These are phyloP conservation scores for Campopleginae sp. DNA, from an alignment of 2,888 invertebrate species.

Conservation along the genomic window DNA sequence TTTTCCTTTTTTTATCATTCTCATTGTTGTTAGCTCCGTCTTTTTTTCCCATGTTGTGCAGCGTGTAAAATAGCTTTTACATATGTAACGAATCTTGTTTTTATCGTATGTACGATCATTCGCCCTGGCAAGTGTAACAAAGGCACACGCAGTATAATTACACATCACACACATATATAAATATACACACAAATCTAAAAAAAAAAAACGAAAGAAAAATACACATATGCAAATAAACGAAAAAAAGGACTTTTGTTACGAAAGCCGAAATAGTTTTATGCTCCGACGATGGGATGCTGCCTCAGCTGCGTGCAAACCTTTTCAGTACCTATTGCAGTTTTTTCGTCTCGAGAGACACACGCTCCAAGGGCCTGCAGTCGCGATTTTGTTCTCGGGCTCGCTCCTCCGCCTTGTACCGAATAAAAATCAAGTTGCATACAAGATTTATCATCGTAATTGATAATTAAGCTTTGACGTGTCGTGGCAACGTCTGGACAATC, in stretches of 20 bases:
- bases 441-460: conserved; percentile 45
- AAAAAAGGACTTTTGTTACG: conserved; percentile 56
- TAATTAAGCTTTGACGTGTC: conserved; percentile 26
- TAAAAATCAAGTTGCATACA: conserved; percentile 64
- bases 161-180: conserved; percentile 13
- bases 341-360: conserved; percentile 25
- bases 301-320: conserved; percentile 10
- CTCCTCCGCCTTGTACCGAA: conserved; percentile 57
- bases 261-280: conserved; percentile 46
- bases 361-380: conserved; percentile 51
- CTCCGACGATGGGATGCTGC: conserved; percentile 23
- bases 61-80: conserved; percentile 66
- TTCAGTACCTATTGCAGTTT: conserved; percentile 40
- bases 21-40: background rate
- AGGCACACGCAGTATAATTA: conserved; percentile 58
- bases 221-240: conserved; percentile 52
- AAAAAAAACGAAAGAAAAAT: conserved; percentile 35
- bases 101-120: conserved; percentile 41
- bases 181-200: conserved; percentile 36
- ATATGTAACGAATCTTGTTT: conserved; percentile 51
- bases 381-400: conserved; percentile 48
- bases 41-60: conserved; percentile 34
- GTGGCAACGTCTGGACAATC: conserved; percentile 14
- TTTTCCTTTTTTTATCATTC: conserved; percentile 25
- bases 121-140: conserved; percentile 50